phyloP scores from a whole-genome alignment of 2,113 vertebrate genomes.

The Peromyscus leucopus region DNA sequence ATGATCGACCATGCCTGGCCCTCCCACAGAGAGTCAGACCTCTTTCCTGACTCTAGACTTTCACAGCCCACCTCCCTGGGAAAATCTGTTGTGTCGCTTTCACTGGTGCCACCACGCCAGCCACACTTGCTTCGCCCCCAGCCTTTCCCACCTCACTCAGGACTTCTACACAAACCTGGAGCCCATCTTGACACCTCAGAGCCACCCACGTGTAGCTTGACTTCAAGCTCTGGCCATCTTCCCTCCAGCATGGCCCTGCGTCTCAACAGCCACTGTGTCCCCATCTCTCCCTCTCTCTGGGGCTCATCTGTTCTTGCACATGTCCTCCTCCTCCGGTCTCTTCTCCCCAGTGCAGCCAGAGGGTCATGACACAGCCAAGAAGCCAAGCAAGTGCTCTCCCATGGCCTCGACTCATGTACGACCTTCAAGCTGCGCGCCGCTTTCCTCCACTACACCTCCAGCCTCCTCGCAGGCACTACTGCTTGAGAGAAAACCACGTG shows the following conservation, averaged over 20 bases:
- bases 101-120: background rate
- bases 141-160: background rate
- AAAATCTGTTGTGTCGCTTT: background rate
- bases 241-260: background rate
- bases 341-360: background rate
- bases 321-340: background rate
- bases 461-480: background rate
- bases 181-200: background rate
- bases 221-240: background rate
- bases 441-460: background rate
- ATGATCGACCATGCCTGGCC: background rate
- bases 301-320: background rate
- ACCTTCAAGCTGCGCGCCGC: background rate
- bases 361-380: background rate
- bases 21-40: background rate
- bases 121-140: background rate
- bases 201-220: background rate
- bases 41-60: background rate
- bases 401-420: accelerated
- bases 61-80: background rate
- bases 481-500: background rate
- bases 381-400: background rate
- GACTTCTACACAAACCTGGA: background rate
- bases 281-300: background rate
- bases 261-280: background rate